These are phyloP conservation scores for Zaprionus davidi DNA, from an alignment of 1,140 invertebrate genomes.

Conservation along the genomic window DNA sequence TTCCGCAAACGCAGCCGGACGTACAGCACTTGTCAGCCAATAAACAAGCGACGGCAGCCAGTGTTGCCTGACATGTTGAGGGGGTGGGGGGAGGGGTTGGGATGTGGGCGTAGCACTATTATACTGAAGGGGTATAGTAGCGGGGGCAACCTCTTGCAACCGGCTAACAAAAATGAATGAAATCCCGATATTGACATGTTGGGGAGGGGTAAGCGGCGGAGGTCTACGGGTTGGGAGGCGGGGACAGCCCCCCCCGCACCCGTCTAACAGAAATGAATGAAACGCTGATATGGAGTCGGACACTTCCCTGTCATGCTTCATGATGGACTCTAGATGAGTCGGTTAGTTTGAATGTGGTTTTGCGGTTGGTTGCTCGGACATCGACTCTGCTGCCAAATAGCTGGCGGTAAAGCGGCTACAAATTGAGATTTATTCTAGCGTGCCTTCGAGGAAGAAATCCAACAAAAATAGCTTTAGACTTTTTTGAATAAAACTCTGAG, in stretches of 20 bases:
- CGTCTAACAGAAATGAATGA: constrained; percentile 45
- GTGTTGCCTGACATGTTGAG: neutral
- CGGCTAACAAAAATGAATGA: constrained; percentile 53
- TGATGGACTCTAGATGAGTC: constrained; percentile 15
- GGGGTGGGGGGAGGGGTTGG: neutral
- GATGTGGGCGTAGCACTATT: neutral
- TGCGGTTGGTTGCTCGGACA: neutral
- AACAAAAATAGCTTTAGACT: neutral
- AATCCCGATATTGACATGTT: constrained; percentile 23
- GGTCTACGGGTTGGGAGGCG: too few relatives aligned
- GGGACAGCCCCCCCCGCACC: too few relatives aligned
- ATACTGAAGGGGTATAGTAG: neutral
- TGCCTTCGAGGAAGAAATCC: neutral
- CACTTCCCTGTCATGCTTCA: constrained; percentile 27
- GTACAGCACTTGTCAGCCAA: constrained; percentile 81
- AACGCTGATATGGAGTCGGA: constrained; percentile 33
- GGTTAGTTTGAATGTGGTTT: constrained; percentile 5
- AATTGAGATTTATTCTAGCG: constrained; percentile 3
- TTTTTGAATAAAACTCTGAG: neutral
- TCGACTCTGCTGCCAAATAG: neutral
- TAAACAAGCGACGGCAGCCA: constrained; percentile 63
- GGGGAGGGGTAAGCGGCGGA: too few relatives aligned
- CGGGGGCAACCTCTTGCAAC: neutral
- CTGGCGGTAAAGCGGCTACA: neutral
- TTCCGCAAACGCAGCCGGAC: constrained; percentile 77